Evolutionary conservation across 2,888 invertebrate genomes (phyloP).

Genomic region (Diabrotica balteata): DNA sequence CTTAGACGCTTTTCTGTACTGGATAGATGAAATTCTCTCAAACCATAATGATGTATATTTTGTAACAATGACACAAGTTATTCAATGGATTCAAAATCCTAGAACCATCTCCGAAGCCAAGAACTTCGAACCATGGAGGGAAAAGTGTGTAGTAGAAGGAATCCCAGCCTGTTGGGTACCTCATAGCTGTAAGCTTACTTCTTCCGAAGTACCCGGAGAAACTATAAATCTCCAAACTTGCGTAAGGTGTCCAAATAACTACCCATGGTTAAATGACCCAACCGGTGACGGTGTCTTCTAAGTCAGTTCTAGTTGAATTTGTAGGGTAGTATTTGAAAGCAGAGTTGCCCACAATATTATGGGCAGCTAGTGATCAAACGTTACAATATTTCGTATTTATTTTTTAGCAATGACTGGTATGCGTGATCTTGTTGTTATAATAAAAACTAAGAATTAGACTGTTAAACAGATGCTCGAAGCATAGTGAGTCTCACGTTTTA

Average conservation of each 20-base stretch:
- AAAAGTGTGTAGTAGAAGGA: conserved; percentile 90
- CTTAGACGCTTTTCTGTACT: conserved; percentile 89
- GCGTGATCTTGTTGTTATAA: conserved; percentile 56
- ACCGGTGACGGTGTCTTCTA: conserved; percentile 90
- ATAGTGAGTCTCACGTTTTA: conserved; percentile 48
- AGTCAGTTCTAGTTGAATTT: conserved; percentile 57
- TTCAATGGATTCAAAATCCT: conserved; percentile 95
- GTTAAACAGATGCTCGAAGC: conserved; percentile 46
- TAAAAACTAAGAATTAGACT: conserved; percentile 54
- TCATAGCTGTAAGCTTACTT: conserved; percentile 88
- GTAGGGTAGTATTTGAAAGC: conserved; percentile 42
- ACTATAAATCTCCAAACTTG: conserved; percentile 93
- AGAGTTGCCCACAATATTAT: conserved; percentile 32
- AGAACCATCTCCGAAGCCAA: conserved; percentile 83
- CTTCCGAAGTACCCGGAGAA: conserved; percentile 93
- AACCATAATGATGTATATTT: conserved; percentile 93
- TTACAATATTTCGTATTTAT: conserved; percentile 55
- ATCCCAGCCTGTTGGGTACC: conserved; percentile 86
- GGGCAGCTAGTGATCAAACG: conserved; percentile 51
- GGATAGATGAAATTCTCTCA: conserved; percentile 87
- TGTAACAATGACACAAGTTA: conserved; percentile 95
- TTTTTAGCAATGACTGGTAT: conserved; percentile 55
- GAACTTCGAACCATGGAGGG: conserved; percentile 94
- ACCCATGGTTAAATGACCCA: conserved; percentile 94
- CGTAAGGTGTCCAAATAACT: conserved; percentile 91